Conservation (phyloP, 2,113 vertebrate species). For the Barnardius zonarius region DNA sequence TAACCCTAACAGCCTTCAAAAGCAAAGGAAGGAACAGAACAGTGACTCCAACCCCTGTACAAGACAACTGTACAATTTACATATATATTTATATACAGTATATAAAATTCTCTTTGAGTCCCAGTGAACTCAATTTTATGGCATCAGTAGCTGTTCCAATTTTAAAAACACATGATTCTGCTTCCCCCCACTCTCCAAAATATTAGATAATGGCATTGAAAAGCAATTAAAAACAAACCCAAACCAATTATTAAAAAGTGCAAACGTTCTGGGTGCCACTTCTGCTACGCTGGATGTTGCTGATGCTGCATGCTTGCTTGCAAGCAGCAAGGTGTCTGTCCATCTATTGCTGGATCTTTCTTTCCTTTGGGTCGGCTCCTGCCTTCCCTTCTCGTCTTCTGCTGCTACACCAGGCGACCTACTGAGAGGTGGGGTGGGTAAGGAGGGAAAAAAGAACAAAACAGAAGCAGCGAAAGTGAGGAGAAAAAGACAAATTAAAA, state of each 20-base stretch:
- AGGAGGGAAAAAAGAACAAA: neutral
- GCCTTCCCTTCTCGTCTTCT: constrained; percentile 9
- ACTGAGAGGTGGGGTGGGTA: constrained; percentile 1
- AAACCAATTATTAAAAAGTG: constrained; percentile 74
- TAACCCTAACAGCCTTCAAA: constrained; percentile 5
- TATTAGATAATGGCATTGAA: constrained; percentile 68
- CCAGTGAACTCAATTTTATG: constrained; percentile 64
- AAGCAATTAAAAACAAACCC: constrained; percentile 55
- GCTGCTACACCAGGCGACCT: constrained; percentile 77
- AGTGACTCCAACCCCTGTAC: constrained; percentile 74
- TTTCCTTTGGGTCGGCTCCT: constrained; percentile 29
- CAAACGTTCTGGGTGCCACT: constrained; percentile 73
- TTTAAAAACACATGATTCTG: constrained; percentile 33
- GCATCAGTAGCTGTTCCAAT: constrained; percentile 80
- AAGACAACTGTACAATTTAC: constrained; percentile 85
- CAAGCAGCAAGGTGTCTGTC: constrained; percentile 28
- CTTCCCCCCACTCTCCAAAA: constrained; percentile 57
- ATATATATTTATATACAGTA: constrained; percentile 86
- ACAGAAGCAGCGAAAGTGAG: neutral
- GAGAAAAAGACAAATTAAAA: neutral
- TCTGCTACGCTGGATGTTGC: constrained; percentile 58
- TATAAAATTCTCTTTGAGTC: constrained; percentile 76
- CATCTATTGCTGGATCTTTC: neutral
- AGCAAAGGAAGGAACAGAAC: constrained; percentile 40
- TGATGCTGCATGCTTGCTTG: constrained; percentile 1